phyloP scores from a whole-genome alignment of 2,888 invertebrate genomes.

The Conus canariensis region DNA sequence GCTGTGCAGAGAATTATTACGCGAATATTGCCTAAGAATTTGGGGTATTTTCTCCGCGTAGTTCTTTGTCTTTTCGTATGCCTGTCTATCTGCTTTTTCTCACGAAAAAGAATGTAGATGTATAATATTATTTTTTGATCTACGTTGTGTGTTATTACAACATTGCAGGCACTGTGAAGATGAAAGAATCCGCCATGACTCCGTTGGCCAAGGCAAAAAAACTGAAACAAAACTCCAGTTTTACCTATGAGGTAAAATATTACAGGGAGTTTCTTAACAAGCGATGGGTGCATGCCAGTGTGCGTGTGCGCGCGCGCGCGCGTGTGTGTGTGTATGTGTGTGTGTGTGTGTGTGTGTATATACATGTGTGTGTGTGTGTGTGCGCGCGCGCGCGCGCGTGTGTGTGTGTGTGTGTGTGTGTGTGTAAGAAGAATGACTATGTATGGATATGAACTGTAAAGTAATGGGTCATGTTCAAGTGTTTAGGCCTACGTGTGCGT shows the following conservation, averaged over 20 bases:
- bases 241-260: constrained; percentile 61
- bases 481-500: background rate
- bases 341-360: background rate
- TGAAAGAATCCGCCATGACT: constrained; percentile 50
- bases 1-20: too few relatives aligned
- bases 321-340: background rate
- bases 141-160: too few relatives aligned
- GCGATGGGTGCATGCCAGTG: background rate
- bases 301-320: background rate
- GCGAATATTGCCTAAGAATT: too few relatives aligned
- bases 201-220: constrained; percentile 44
- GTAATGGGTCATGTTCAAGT: background rate
- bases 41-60: too few relatives aligned
- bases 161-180: constrained; percentile 50
- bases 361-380: too few relatives aligned
- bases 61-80: too few relatives aligned
- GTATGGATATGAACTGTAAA: too few relatives aligned
- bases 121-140: too few relatives aligned
- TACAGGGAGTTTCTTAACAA: background rate
- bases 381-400: background rate
- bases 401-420: background rate
- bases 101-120: too few relatives aligned
- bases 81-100: too few relatives aligned
- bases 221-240: constrained; percentile 44
- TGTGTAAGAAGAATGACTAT: background rate